Base-by-base conservation (phyloP, 2,888 invertebrate genomes). In the Drosophila bunnanda region DNA sequence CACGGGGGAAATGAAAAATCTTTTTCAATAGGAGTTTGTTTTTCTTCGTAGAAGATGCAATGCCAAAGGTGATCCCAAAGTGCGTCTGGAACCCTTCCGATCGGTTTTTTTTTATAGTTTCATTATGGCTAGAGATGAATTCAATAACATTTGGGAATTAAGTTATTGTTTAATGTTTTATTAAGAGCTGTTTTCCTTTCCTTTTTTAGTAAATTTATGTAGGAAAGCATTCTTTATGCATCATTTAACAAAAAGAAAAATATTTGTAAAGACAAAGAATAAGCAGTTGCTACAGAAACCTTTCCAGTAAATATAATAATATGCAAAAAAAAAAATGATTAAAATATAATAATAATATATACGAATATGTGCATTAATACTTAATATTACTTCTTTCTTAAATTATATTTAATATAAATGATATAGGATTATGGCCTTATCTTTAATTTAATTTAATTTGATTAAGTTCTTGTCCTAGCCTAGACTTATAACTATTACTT, bases 1-100 rank as follows among this genome's bases (percentile, higher is more conserved):
- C 68, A 44, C 25, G 43, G 50, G 79, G 84, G 76, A 83, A 89
- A 89, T 88, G 71, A 56, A 76, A 72, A 75, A 56, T 64, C 52
- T 53, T 41, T 41, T 43, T 25, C n/a, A 39, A 39, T 48, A n/a
- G 15, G 25, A 17, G 0, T 1, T 9, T 34, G 34, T n/a, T 36
- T 52, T 43, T 52, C 34, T 10, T n/a, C 6, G 5, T 4, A 28
- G 7, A 36, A 36, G 5, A 20, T 10, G 36, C 28, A 10, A 13
- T 12, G 28, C 6, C 28, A 15, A 30, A 39, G n/a, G 2, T 43
- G 61, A 61, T 61, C 59, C 22, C 15, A 20, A 9, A 32, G 9
- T 17, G 5, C 8, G 60, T 64, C 52, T 65, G 43, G 43, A 44
- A 13, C 9, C 10, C 65, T 68, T 55, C 32, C 46, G 54, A 59